Evolutionary conservation across 2,888 invertebrate species (phyloP), one percentile per base, ranked within the genome.

Genomic region (Cremastinae sp.): DNA sequence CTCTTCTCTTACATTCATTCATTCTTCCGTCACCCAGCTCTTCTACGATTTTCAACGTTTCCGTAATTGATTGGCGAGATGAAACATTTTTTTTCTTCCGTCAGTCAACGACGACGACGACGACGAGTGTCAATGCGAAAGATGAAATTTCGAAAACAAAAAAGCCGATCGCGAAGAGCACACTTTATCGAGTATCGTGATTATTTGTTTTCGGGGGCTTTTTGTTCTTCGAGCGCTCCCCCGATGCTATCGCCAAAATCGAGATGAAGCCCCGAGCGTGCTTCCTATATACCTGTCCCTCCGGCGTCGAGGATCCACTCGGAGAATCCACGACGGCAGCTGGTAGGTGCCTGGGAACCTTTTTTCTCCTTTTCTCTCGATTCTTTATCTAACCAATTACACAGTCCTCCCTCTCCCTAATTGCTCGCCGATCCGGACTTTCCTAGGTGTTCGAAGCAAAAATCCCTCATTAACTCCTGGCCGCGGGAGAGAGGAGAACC

Each of bases 341-440:
- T 86, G 87, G 85, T 85, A 84, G 85, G 83, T 86, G 86, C 84
- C 83, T 86, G 86, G 81, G 86, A 87, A 87, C 85, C 83, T 84
- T 71, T 71, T 58, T 28, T 28, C 28, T 28, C 28, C 28, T 28
- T 28, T 28, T 28, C 28, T 28, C 28, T 84, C 82, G 84, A 85
- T 85, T 86, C 86, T 87, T 87, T 86, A 87, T 87, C 87, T 84
- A 80, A 81, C 84, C 87, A 87, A 88, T 88, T 88, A 88, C 85
- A 80, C 73, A 76, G 61, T 84, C 84, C 85, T 86, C 84, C 85
- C 83, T 82, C 81, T 80, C 82, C 83, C 84, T 87, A 88, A 88
- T 87, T 87, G 86, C 83, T 80, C 78, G 79, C 16, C n/a, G 34
- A 18, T 38, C 38, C 38, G 12, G 20, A 38, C 38, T 12, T 36